Evolutionary conservation across 2,113 vertebrate species (phyloP).

Genomic region (Sander lucioperca): DNA sequence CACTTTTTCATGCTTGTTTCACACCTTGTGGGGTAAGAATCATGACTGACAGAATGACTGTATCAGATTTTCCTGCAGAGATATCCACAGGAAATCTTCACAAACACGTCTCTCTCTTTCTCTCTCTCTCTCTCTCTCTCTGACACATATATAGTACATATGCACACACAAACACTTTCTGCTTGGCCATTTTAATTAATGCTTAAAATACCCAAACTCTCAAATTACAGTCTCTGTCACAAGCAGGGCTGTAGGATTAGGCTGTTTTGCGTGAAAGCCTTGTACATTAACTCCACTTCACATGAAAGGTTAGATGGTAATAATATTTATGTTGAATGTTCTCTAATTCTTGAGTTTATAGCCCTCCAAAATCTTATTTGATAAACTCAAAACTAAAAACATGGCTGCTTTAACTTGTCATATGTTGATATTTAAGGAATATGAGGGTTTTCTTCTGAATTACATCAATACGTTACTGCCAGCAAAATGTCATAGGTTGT

Average conservation of each 20-base stretch:
- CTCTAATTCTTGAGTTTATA: neutral
- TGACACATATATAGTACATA: neutral
- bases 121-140: neutral
- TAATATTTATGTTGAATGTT: neutral
- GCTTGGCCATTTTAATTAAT: conserved; percentile 37
- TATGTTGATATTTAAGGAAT: neutral
- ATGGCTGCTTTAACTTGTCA: neutral
- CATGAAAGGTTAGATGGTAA: neutral
- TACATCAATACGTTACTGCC: neutral
- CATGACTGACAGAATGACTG: conserved; percentile 71
- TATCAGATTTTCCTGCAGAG: conserved; percentile 65
- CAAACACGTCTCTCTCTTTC: conserved; percentile 29
- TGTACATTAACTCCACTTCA: conserved; percentile 3
- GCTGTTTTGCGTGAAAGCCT: neutral
- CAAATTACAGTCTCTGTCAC: conserved; percentile 23
- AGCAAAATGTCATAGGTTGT: neutral
- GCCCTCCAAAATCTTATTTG: neutral
- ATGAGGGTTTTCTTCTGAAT: neutral
- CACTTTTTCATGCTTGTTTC: conserved; percentile 70
- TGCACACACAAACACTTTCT: conserved; percentile 22
- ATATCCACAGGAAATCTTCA: conserved; percentile 62
- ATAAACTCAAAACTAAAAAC: neutral
- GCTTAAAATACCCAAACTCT: conserved; percentile 34
- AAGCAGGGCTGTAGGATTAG: conserved; percentile 1
- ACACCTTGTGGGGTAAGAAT: conserved; percentile 73